Conservation (phyloP, 1,140 invertebrate species). For the Drosophila trapezifrons region DNA sequence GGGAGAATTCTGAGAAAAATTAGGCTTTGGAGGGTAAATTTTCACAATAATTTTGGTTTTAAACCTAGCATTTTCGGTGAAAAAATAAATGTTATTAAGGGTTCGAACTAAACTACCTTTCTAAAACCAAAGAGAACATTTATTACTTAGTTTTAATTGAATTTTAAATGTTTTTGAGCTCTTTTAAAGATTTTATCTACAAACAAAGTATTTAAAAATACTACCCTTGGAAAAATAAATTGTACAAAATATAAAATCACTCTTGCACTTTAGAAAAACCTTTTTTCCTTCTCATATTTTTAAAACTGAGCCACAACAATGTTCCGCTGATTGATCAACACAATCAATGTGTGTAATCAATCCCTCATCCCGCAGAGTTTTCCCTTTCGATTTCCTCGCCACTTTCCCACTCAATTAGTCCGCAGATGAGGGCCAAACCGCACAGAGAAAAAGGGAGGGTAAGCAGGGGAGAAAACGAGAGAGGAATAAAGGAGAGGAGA, state of each 20-base stretch:
- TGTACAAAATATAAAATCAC: neutral
- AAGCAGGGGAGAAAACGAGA: neutral
- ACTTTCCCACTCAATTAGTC: conserved; percentile 63
- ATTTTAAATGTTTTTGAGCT: too few species aligned
- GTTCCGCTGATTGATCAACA: conserved; percentile 24
- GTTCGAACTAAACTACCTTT: too few species aligned
- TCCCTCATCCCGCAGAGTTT: conserved; percentile 30
- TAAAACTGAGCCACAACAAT: conserved; percentile 25
- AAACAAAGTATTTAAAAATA: too few species aligned
- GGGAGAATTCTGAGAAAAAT: neutral
- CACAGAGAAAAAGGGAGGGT: conserved; percentile 8
- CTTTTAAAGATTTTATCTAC: too few species aligned
- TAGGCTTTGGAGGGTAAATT: neutral
- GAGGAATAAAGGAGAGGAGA: conserved; percentile 9
- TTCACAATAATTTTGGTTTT: fast-evolving
- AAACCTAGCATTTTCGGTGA: neutral
- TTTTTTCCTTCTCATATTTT: neutral
- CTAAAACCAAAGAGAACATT: too few species aligned
- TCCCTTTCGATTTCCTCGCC: conserved; percentile 42
- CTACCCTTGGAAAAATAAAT: neutral
- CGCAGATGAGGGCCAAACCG: conserved; percentile 40
- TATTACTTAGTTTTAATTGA: too few species aligned
- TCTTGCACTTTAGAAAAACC: neutral
- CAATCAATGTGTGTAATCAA: conserved; percentile 29
- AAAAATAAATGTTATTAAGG: neutral